phyloP scores from a whole-genome alignment of 2,113 vertebrate genomes.

The Brachyhypopomus gauderio region DNA sequence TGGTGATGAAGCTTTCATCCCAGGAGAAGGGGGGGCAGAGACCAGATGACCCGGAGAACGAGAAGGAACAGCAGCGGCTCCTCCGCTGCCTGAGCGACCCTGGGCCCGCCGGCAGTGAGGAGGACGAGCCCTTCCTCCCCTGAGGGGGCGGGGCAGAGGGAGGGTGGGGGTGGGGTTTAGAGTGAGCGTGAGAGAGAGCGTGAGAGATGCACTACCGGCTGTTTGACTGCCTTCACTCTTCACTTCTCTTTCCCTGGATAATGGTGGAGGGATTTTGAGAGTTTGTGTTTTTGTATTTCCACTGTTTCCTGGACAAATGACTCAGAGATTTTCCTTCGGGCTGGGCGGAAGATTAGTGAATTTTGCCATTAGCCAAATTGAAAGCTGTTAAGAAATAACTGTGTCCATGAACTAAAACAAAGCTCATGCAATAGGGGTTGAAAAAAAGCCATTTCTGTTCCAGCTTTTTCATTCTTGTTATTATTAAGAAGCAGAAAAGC shows the following conservation, averaged over 20 bases:
- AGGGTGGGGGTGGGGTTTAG: not conserved
- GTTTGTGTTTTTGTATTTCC: not conserved
- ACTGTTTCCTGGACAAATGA: not conserved
- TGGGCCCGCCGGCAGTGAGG: slow-evolving; percentile 84
- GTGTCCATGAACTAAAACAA: slow-evolving; percentile 51
- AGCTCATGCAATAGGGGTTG: not conserved
- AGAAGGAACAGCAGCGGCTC: slow-evolving; percentile 83
- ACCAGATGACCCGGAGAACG: slow-evolving; percentile 66
- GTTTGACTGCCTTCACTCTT: not conserved
- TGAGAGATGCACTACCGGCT: not conserved
- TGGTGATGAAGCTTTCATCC: slow-evolving; percentile 78
- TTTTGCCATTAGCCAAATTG: slow-evolving; percentile 34
- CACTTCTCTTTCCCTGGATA: not conserved
- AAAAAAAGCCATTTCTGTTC: slow-evolving; percentile 65
- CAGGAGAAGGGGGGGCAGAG: slow-evolving; percentile 60
- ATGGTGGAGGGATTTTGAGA: not conserved
- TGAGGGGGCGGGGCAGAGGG: slow-evolving; percentile 46
- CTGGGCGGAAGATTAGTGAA: not conserved
- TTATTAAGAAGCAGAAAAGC: slow-evolving; percentile 43
- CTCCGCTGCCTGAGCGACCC: slow-evolving; percentile 94
- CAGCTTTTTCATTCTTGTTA: slow-evolving; percentile 54
- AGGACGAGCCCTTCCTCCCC: slow-evolving; percentile 88
- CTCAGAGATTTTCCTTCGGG: not conserved
- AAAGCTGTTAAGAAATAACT: not conserved
- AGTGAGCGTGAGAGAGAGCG: not conserved